Percentiles rank a stretch among this genome's conserved stretches.
These are phyloP conservation scores for Pararge aegeria DNA, from an alignment of 1,140 invertebrate species.

Conservation along the genomic window DNA sequence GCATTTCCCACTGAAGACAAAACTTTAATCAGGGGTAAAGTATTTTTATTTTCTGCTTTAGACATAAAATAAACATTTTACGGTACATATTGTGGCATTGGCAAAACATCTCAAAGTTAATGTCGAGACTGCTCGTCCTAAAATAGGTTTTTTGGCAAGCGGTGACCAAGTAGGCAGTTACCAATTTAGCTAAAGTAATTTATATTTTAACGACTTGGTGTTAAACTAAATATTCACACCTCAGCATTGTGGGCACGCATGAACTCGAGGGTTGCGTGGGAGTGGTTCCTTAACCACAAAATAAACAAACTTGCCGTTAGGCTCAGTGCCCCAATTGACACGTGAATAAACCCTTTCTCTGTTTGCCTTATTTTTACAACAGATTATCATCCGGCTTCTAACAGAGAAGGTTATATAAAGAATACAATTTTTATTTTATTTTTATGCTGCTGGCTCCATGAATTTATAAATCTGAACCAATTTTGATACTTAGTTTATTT, in stretches of 20 bases:
- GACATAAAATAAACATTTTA: slow-evolving; percentile 27
- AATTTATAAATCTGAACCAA: too few relatives aligned
- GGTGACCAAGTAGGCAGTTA: slow-evolving; percentile 36
- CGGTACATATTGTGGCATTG: slow-evolving; percentile 35
- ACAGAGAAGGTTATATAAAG: too few relatives aligned
- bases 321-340: slow-evolving; percentile 4
- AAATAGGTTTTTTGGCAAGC: slow-evolving; percentile 51
- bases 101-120: slow-evolving; percentile 46
- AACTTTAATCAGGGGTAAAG: background rate
- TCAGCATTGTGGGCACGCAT: slow-evolving; percentile 23
- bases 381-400: too few relatives aligned
- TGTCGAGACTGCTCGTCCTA: slow-evolving; percentile 36
- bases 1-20: background rate
- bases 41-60: slow-evolving; percentile 13
- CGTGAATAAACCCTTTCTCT: background rate
- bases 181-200: slow-evolving; percentile 34
- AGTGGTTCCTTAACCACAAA: slow-evolving; percentile 29
- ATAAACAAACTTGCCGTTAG: slow-evolving; percentile 22
- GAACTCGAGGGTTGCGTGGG: slow-evolving; percentile 42
- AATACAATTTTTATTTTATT: too few relatives aligned
- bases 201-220: slow-evolving; percentile 37
- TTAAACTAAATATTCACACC: slow-evolving; percentile 46
- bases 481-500: too few relatives aligned
- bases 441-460: too few relatives aligned
- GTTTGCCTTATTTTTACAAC: background rate